Conservation (phyloP, 2,888 invertebrate species). For the Laspeyria flexula region DNA sequence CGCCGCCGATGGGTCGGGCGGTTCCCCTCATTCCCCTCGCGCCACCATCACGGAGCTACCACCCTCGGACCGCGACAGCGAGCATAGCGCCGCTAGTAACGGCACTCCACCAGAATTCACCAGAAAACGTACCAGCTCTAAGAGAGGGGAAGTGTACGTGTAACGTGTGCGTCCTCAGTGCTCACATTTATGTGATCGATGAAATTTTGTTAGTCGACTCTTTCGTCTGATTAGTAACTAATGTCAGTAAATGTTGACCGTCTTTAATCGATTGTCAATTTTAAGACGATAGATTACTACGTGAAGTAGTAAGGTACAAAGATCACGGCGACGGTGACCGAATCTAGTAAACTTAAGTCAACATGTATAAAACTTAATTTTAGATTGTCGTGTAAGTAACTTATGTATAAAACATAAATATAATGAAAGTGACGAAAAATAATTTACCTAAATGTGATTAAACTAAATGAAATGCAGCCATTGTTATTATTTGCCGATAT, state of each 20-base stretch:
- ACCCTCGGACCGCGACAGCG: slow-evolving; percentile 66
- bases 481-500: no score
- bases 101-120: slow-evolving; percentile 62
- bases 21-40: slow-evolving; percentile 46
- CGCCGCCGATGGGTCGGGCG: slow-evolving; percentile 51
- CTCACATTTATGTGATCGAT: slow-evolving; percentile 46
- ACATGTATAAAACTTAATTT: not conserved
- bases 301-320: not conserved
- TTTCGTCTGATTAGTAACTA: slow-evolving; percentile 22
- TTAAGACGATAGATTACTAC: not conserved
- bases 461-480: no score
- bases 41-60: slow-evolving; percentile 62
- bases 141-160: slow-evolving; percentile 79
- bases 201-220: slow-evolving; percentile 35
- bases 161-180: slow-evolving; percentile 51
- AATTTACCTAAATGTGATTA: no score
- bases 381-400: slow-evolving; percentile 1
- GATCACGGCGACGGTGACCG: not conserved
- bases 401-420: not conserved
- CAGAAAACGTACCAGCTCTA: slow-evolving; percentile 67
- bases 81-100: slow-evolving; percentile 59
- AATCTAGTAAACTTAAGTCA: not conserved
- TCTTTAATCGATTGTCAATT: not conserved
- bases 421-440: not conserved
- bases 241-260: slow-evolving; percentile 3